Evolutionary conservation across 2,888 invertebrate species (phyloP).

Genomic region (Mamestra brassicae): DNA sequence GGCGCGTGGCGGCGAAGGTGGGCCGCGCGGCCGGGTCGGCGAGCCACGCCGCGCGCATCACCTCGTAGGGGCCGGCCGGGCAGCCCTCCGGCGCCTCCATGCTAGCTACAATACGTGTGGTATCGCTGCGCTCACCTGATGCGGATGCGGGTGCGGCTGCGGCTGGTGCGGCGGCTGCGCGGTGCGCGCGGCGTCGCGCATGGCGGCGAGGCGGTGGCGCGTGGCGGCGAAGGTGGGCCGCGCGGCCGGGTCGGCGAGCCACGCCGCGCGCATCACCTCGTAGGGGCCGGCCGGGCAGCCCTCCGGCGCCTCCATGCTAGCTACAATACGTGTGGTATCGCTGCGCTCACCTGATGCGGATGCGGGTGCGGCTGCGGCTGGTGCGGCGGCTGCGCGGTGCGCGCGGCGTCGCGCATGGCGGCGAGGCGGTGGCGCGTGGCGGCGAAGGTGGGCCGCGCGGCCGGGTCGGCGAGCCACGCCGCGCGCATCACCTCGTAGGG

Average conservation of each 20-base stretch:
- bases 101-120: too few relatives aligned
- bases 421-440: conserved; percentile 96
- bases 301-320: too few relatives aligned
- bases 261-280: conserved; percentile 98
- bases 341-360: too few relatives aligned
- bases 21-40: conserved; percentile 97
- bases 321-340: too few relatives aligned
- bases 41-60: conserved; percentile 99
- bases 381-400: conserved; percentile 41
- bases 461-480: conserved; percentile 98
- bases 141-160: too few relatives aligned
- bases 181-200: conserved; percentile 72
- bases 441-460: conserved; percentile 97
- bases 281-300: conserved; percentile 98
- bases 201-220: conserved; percentile 80
- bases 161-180: conserved; percentile 32
- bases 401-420: conserved; percentile 74
- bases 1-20: conserved; percentile 93
- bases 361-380: neutral
- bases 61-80: conserved; percentile 98
- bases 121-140: too few relatives aligned
- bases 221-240: conserved; percentile 96
- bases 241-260: conserved; percentile 97
- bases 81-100: conserved; percentile 85
- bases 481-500: conserved; percentile 99